These are phyloP conservation scores for Pseudachorutes palmiensis DNA, from an alignment of 1,140 invertebrate species.

Conservation along the genomic window DNA sequence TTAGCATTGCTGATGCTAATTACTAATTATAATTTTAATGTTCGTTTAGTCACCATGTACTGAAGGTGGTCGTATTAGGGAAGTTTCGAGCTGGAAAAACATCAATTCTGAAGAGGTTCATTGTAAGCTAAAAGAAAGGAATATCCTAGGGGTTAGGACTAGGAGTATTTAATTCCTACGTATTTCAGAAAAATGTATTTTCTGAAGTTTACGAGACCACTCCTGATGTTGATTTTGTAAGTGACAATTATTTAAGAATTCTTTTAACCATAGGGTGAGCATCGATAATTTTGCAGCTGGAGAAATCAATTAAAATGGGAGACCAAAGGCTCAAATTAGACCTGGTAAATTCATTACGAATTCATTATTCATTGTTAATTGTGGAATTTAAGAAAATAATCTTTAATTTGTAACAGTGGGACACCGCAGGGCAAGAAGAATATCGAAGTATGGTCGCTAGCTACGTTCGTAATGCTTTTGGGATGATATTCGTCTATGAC, in stretches of 20 bases:
- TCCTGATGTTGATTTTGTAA: background rate
- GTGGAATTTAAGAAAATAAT: background rate
- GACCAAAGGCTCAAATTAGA: background rate
- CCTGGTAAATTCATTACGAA: background rate
- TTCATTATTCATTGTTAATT: background rate
- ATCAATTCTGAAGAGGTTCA: background rate
- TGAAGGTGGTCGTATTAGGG: background rate
- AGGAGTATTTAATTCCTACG: too few species aligned
- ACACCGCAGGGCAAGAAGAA: conserved; percentile 13
- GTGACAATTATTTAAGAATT: background rate
- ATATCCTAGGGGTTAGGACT: background rate
- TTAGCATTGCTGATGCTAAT: too few species aligned
- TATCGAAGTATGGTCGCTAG: background rate
- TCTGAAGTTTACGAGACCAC: background rate
- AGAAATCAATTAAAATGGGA: background rate
- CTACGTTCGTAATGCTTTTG: conserved; percentile 5
- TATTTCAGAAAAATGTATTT: background rate
- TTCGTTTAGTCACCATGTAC: background rate
- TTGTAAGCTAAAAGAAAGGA: background rate
- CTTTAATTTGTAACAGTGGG: too few species aligned
- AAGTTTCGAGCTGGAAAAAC: background rate
- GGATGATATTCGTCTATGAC: conserved; percentile 12
- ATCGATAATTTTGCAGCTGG: background rate
- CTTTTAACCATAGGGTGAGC: background rate
- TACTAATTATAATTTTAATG: background rate